Conservation (phyloP, 2,888 invertebrate genomes). For the Neoascia interrupta region DNA sequence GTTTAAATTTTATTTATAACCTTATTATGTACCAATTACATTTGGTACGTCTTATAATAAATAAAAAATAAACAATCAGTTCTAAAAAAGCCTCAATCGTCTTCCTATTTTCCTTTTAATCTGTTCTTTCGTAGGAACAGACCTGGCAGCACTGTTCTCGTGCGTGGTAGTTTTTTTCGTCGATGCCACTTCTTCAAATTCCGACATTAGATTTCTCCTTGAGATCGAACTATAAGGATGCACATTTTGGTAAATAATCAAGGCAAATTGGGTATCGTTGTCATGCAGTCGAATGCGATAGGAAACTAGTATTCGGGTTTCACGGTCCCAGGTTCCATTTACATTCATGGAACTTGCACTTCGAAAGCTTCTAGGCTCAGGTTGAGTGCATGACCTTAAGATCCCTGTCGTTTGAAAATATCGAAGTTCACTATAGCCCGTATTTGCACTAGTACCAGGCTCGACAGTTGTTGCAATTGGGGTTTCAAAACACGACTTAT, state of each 20-base stretch:
- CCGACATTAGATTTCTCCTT: conserved; percentile 73
- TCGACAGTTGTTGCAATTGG: neutral
- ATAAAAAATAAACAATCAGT: conserved; percentile 23
- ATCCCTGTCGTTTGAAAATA: conserved; percentile 71
- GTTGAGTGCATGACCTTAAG: conserved; percentile 55
- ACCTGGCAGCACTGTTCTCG: conserved; percentile 6
- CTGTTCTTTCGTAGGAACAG: conserved; percentile 2
- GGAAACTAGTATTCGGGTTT: conserved; percentile 73
- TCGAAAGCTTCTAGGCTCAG: conserved; percentile 38
- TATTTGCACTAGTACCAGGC: neutral
- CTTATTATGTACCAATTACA: conserved; percentile 20
- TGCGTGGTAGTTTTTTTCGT: conserved; percentile 12
- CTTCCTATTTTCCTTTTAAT: conserved; percentile 55
- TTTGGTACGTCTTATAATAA: no score
- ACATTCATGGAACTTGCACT: conserved; percentile 19
- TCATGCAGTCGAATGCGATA: conserved; percentile 72
- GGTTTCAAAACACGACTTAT: neutral
- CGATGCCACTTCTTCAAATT: conserved; percentile 71
- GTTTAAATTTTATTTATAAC: conserved; percentile 15
- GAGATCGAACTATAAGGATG: conserved; percentile 48
- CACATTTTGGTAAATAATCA: conserved; percentile 74
- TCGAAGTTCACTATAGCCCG: conserved; percentile 68
- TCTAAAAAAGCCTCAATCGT: conserved; percentile 48
- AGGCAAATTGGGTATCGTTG: conserved; percentile 74
- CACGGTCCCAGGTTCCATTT: conserved; percentile 71